These are phyloP conservation scores for Andrena camellia DNA, from an alignment of 2,888 invertebrate genomes.

Conservation along the genomic window DNA sequence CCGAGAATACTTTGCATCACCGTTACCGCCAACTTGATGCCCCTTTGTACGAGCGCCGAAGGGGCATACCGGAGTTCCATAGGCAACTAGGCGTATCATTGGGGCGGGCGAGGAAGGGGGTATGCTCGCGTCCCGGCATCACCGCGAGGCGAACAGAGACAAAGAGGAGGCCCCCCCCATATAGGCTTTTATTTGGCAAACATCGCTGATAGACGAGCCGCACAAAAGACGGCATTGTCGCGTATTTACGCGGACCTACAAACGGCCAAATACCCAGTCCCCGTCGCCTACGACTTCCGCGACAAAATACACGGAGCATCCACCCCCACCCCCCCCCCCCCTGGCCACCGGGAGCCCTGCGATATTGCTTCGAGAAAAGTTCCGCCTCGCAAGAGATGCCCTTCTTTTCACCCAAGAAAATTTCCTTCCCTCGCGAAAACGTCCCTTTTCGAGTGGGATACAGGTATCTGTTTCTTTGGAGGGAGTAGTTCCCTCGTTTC, in stretches of 20 bases:
- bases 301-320: conserved; percentile 46
- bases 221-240: conserved; percentile 75
- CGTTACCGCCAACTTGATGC: conserved; percentile 74
- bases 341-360: background rate
- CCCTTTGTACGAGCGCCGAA: conserved; percentile 70
- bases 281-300: conserved; percentile 46
- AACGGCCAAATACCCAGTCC: conserved; percentile 69
- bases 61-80: conserved; percentile 83
- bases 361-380: conserved; percentile 28
- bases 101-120: conserved; percentile 53
- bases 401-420: no score
- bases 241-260: conserved; percentile 74
- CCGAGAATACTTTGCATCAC: conserved; percentile 81
- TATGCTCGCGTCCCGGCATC: conserved; percentile 69
- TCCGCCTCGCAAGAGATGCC: background rate
- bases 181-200: conserved; percentile 83
- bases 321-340: background rate
- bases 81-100: conserved; percentile 85
- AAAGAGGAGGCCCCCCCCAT: conserved; percentile 65
- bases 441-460: background rate
- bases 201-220: conserved; percentile 77
- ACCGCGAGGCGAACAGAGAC: conserved; percentile 66
- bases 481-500: no score
- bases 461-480: background rate
- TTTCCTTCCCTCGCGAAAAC: background rate